Conservation (phyloP, 2,797 vertebrate genomes). For the Fringilla coelebs region DNA sequence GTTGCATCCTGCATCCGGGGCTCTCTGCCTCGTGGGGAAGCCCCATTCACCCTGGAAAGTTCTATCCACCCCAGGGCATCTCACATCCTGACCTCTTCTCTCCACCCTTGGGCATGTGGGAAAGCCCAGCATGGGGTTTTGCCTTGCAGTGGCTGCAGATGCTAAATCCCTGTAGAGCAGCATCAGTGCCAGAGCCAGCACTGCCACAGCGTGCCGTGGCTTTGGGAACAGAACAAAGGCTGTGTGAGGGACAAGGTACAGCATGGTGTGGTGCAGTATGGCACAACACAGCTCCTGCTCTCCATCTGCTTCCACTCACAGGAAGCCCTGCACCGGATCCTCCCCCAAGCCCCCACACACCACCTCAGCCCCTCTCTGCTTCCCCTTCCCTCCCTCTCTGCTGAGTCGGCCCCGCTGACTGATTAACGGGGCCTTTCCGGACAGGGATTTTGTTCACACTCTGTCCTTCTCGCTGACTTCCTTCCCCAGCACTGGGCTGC, state of each 20-base stretch:
- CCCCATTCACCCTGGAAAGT: fast-evolving
- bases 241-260: not conserved
- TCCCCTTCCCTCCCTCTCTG: slow-evolving; percentile 21
- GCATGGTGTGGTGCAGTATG: fast-evolving
- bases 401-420: slow-evolving; percentile 33
- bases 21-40: not conserved
- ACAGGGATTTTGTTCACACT: slow-evolving; percentile 35
- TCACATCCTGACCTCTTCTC: not conserved
- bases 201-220: fast-evolving
- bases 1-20: not conserved
- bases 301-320: not conserved
- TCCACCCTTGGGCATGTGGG: not conserved
- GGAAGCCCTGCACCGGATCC: not conserved
- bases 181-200: not conserved
- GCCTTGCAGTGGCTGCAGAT: not conserved
- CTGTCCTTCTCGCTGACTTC: slow-evolving; percentile 43
- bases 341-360: not conserved
- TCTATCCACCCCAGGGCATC: not conserved
- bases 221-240: not conserved
- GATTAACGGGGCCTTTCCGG: slow-evolving; percentile 54
- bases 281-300: not conserved
- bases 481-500: not conserved
- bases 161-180: not conserved
- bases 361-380: not conserved
- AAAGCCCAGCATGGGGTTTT: fast-evolving